Percentiles rank a stretch among this genome's conserved stretches.
Evolutionary conservation across 1,140 invertebrate species (phyloP).

Genomic region (Ostrea edulis): DNA sequence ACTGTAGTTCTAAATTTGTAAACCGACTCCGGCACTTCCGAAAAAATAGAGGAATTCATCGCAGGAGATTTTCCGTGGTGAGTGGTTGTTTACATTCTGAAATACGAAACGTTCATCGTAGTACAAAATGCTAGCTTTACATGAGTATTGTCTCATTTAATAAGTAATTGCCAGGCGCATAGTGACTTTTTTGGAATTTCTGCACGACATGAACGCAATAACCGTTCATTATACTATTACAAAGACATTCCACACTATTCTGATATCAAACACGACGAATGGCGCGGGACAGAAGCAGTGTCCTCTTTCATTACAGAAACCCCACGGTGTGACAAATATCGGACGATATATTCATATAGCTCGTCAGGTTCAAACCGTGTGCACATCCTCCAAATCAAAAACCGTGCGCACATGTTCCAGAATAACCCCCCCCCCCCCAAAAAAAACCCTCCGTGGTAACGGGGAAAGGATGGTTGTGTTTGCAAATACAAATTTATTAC

Average conservation of each 20-base stretch:
- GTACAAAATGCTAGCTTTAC: conserved; percentile 18
- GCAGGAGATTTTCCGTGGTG: background rate
- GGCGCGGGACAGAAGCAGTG: background rate
- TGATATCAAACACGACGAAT: background rate
- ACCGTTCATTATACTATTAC: background rate
- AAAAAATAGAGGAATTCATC: background rate
- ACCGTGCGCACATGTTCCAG: background rate
- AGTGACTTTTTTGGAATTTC: background rate
- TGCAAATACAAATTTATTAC: too few relatives aligned
- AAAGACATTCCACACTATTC: background rate
- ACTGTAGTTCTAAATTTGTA: background rate
- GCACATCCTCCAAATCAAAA: background rate
- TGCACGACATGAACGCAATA: conserved; percentile 3
- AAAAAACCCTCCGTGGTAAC: too few relatives aligned
- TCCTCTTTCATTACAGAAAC: background rate
- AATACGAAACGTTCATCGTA: conserved; percentile 1
- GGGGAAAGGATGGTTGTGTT: too few relatives aligned
- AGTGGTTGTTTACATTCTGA: background rate
- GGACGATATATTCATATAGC: background rate
- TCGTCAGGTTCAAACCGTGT: background rate
- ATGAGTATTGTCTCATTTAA: conserved; percentile 2
- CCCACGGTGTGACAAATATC: background rate
- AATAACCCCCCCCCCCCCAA: too few relatives aligned
- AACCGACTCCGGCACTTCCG: background rate
- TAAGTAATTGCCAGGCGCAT: background rate